Base-by-base conservation (phyloP, 2,113 vertebrate species). In the Clinocottus analis region DNA sequence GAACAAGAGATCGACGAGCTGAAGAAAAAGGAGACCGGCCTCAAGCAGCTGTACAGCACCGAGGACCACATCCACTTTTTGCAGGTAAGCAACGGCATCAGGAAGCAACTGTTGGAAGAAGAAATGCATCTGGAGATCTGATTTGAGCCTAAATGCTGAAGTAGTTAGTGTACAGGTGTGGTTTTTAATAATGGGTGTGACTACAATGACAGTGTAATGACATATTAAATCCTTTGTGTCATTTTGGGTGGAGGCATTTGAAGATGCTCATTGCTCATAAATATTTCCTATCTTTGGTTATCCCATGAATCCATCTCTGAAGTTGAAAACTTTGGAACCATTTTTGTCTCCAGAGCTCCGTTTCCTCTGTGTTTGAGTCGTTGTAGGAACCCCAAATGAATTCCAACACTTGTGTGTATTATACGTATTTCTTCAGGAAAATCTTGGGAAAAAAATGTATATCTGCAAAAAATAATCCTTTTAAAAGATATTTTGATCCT, bases 1-100 rank as follows among this genome's bases (percentile, higher is more conserved):
- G 94, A 95, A 65, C 94, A 95, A 27, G 95, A 95, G 93, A 95
- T 95, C 1, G 95, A 94, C 0, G 95, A 95, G 33, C 91, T 95
- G 64, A 95, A 94, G 88, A 95, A 95, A 68, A 95, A 95, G 75
- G 94, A 95, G 88, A 68, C 87, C 0, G 94, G 94, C 29, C 90
- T 95, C 27, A 95, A 95, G 91, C 94, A 95, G 86, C 93, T 95
- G n/a, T 93, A 95, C 84, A 94, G 94, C 89, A 95, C 95, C 0
- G 94, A 95, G 16, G 95, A 95, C 85, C 95, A 95, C 89, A 95
- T 95, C 80, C 95, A 95, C 79, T 95, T 95, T 79, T 47, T 95
- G 85, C 95, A 95, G 94, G 95, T 31, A 1, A 12, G n/a, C n/a
- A n/a, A n/a, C n/a, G n/a, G n/a, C n/a, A n/a, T n/a, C n/a, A n/a